phyloP scores from a whole-genome alignment of 2,888 invertebrate genomes.

The Cheilosia urbana region DNA sequence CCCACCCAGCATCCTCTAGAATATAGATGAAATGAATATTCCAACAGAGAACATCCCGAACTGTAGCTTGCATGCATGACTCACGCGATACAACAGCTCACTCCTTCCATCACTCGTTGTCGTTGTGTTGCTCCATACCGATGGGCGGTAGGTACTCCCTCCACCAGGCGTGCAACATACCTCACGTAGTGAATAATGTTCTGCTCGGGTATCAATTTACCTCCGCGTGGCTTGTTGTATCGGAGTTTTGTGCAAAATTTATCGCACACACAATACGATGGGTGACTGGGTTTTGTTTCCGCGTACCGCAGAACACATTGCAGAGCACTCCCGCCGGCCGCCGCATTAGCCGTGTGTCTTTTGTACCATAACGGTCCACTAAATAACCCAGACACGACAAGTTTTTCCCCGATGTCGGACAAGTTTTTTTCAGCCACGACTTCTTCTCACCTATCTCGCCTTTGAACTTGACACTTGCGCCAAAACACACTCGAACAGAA shows the following conservation, averaged over 20 bases:
- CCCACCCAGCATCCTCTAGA: background rate
- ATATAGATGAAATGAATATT: slow-evolving; percentile 13
- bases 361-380: slow-evolving; percentile 67
- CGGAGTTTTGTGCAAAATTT: slow-evolving; percentile 64
- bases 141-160: background rate
- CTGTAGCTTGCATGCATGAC: slow-evolving; percentile 32
- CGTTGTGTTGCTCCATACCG: slow-evolving; percentile 19
- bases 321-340: slow-evolving; percentile 26
- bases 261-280: slow-evolving; percentile 49
- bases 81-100: slow-evolving; percentile 29
- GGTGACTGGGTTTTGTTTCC: slow-evolving; percentile 66
- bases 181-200: slow-evolving; percentile 60
- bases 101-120: slow-evolving; percentile 17
- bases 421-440: slow-evolving; percentile 16
- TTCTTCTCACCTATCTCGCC: slow-evolving; percentile 39
- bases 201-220: slow-evolving; percentile 62
- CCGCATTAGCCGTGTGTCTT: slow-evolving; percentile 50
- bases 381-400: slow-evolving; percentile 74
- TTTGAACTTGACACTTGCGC: slow-evolving; percentile 73
- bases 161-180: slow-evolving; percentile 18
- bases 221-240: slow-evolving; percentile 60
- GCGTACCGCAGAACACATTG: slow-evolving; percentile 66
- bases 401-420: slow-evolving; percentile 58
- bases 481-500: slow-evolving; percentile 34
- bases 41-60: slow-evolving; percentile 11